phyloP scores from a whole-genome alignment of 2,888 invertebrate genomes.

The Tenthredo distinguenda region DNA sequence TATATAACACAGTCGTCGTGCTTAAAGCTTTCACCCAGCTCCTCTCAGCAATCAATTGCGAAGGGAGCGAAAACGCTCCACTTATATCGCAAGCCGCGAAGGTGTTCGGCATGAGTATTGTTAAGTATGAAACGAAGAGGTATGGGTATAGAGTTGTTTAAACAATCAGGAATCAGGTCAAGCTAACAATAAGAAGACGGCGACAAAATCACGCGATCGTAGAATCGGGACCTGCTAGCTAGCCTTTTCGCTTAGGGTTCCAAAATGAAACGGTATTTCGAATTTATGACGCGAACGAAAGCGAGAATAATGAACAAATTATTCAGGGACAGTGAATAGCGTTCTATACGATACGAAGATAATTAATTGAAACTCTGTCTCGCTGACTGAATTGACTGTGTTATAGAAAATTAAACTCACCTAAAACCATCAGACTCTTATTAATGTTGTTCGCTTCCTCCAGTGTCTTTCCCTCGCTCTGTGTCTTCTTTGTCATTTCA shows the following conservation, averaged over 20 bases:
- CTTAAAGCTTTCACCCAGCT: not conserved
- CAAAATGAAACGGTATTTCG: not conserved
- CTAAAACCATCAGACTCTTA: slow-evolving; percentile 95
- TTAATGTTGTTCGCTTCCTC: slow-evolving; percentile 98
- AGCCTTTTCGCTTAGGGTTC: not conserved
- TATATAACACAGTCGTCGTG: not conserved
- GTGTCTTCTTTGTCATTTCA: slow-evolving; percentile 96
- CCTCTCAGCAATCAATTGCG: not conserved
- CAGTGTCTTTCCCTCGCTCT: slow-evolving; percentile 91
- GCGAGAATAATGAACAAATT: not conserved
- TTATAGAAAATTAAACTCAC: slow-evolving; percentile 78
- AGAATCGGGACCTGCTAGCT: not conserved
- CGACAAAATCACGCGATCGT: slow-evolving; percentile 34
- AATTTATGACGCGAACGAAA: slow-evolving; percentile 21
- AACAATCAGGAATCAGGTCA: slow-evolving; percentile 31
- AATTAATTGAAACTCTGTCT: not conserved
- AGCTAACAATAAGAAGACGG: slow-evolving; percentile 7
- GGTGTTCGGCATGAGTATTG: not conserved
- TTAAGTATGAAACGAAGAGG: not conserved
- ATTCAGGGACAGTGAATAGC: not conserved
- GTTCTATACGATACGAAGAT: not conserved
- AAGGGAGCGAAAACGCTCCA: not conserved
- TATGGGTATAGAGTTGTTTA: not conserved
- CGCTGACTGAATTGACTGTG: not conserved
- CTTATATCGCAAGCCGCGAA: not conserved